phyloP scores from a whole-genome alignment of 2,797 vertebrate species.

The Enteromius paludinosus region DNA sequence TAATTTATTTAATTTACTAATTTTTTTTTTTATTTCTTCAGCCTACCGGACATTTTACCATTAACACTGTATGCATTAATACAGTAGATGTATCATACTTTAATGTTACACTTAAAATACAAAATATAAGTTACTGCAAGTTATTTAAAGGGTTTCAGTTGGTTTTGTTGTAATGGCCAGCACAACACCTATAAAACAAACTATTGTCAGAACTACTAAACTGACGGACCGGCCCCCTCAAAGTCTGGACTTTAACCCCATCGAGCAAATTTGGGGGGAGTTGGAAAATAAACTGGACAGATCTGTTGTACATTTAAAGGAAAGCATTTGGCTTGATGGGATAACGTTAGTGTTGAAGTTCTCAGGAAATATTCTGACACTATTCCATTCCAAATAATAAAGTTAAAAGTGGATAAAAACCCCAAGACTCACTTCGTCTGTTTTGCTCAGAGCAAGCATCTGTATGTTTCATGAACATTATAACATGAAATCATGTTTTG shows the following conservation, averaged over 20 bases:
- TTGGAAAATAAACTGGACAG: neutral
- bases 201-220: too few species aligned
- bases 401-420: neutral
- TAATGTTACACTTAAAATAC: neutral
- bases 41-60: neutral
- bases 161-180: neutral
- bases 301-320: neutral
- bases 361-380: too few species aligned
- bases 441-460: neutral
- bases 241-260: too few species aligned
- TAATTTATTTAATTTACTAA: conserved; percentile 30
- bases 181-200: too few species aligned
- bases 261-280: neutral
- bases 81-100: neutral
- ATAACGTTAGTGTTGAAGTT: too few species aligned
- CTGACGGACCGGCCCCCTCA: too few species aligned
- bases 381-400: neutral
- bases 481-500: neutral
- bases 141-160: neutral
- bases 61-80: neutral
- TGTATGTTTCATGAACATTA: neutral
- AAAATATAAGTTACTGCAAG: too few species aligned
- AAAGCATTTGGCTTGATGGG: neutral
- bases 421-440: neutral
- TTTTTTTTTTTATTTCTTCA: neutral